A percentile compares a stretch with the other conserved stretches of the same genome.
Evolutionary conservation across 1,140 invertebrate species (phyloP).

Genomic region (Leptinotarsa texana): DNA sequence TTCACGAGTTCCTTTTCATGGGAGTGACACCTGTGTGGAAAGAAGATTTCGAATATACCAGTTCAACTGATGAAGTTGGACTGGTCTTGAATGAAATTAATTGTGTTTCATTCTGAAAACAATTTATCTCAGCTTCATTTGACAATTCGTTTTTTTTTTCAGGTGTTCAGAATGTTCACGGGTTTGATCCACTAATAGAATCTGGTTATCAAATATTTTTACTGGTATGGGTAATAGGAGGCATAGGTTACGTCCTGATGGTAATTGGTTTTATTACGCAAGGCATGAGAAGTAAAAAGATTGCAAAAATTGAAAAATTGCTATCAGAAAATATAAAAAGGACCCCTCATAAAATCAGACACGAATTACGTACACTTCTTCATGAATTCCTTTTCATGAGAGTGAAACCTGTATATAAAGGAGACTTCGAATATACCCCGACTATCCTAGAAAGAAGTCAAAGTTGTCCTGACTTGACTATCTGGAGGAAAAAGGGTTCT

Average conservation of each 20-base stretch:
- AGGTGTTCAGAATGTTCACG: constrained; percentile 59
- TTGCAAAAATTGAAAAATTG: constrained; percentile 75
- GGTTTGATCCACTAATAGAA: constrained; percentile 62
- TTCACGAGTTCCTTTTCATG: constrained; percentile 51
- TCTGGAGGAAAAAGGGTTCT: constrained; percentile 56
- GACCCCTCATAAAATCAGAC: constrained; percentile 77
- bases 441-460: constrained; percentile 55
- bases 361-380: constrained; percentile 62
- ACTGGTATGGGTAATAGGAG: constrained; percentile 86
- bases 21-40: constrained; percentile 60
- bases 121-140: no score
- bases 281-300: constrained; percentile 73
- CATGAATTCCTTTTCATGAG: constrained; percentile 51
- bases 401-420: constrained; percentile 61
- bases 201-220: constrained; percentile 75
- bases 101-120: no score
- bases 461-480: constrained; percentile 66
- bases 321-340: constrained; percentile 73
- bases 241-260: constrained; percentile 89
- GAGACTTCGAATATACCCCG: constrained; percentile 51
- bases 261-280: constrained; percentile 84
- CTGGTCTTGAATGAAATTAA: no score
- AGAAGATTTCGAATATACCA: constrained; percentile 52
- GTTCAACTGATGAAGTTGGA: no score
- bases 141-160: constrained; percentile 40